Conservation (phyloP, 2,888 invertebrate species). For the Brenthis hecate region DNA sequence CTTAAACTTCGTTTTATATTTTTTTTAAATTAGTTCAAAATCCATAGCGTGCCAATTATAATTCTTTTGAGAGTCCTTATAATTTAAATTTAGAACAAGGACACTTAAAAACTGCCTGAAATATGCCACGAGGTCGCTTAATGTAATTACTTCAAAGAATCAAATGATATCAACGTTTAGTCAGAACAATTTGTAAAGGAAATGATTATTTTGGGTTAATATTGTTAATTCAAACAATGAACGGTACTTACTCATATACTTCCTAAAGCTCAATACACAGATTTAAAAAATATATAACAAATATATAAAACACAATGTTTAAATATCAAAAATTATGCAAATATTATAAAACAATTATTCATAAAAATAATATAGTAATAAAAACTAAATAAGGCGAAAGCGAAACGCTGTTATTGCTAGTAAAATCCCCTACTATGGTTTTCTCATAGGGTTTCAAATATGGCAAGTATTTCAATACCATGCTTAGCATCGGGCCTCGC, state of each 20-base stretch:
- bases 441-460: conserved; percentile 60
- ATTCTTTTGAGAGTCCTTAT: background rate
- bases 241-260: background rate
- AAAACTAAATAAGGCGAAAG: conserved; percentile 3
- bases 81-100: background rate
- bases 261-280: background rate
- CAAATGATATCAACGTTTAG: background rate
- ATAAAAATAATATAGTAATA: background rate
- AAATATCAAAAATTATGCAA: too few relatives aligned
- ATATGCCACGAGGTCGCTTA: conserved; percentile 8
- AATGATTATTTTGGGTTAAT: background rate
- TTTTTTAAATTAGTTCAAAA: too few relatives aligned
- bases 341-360: background rate
- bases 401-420: background rate
- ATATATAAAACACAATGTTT: background rate
- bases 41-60: too few relatives aligned
- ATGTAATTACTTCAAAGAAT: conserved; percentile 18
- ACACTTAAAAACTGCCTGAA: conserved; percentile 7
- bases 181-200: background rate
- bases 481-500: conserved; percentile 56
- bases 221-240: background rate
- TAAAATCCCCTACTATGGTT: conserved; percentile 43
- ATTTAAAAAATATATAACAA: background rate
- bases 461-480: conserved; percentile 65
- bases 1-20: too few relatives aligned